Percentiles rank a stretch among this genome's conserved stretches.
These are phyloP conservation scores for Baryphthengus martii DNA, from an alignment of 2,113 vertebrate species.

Conservation along the genomic window DNA sequence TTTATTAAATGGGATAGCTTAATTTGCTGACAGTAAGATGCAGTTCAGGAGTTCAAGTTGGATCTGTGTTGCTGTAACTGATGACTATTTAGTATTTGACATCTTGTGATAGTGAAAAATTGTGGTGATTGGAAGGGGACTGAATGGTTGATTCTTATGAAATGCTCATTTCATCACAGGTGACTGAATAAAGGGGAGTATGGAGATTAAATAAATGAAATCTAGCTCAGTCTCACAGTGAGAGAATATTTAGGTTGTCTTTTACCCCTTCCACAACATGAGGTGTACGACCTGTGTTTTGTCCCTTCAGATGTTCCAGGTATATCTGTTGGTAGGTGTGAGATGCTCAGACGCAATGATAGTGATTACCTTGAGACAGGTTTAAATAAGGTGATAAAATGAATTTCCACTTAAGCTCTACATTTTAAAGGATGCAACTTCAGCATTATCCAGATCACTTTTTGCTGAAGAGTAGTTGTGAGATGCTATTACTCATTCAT, in stretches of 20 bases:
- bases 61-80: not conserved
- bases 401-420: not conserved
- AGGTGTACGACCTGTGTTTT: not conserved
- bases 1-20: not conserved
- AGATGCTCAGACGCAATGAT: not conserved
- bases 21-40: not conserved
- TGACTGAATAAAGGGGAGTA: not conserved
- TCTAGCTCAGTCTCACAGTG: not conserved
- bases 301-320: not conserved
- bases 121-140: not conserved
- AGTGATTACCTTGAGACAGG: not conserved
- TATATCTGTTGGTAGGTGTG: not conserved
- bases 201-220: not conserved
- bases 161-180: not conserved
- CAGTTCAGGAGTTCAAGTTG: not conserved
- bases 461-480: not conserved
- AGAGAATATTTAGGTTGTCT: not conserved
- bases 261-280: not conserved
- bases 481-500: not conserved
- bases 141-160: not conserved
- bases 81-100: not conserved
- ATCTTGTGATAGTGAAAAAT: not conserved
- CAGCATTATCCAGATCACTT: not conserved
- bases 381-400: not conserved
- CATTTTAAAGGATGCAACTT: not conserved